Evolutionary conservation across 1,140 invertebrate species (phyloP), one percentile per base, ranked within the genome.

Genomic region (Maconellicoccus hirsutus): DNA sequence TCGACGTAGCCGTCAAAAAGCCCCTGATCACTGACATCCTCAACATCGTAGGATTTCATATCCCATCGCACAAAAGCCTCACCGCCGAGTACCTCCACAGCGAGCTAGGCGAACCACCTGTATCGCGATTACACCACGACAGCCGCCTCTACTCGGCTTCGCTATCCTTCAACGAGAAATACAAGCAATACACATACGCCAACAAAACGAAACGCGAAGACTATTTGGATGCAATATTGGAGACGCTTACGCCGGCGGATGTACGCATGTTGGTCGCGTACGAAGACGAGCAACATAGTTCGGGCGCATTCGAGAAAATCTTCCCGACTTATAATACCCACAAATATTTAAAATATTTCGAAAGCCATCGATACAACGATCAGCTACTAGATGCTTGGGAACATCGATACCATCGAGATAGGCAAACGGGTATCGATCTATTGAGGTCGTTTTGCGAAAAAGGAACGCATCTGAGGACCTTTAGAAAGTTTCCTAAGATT

Each of bases 341-440:
- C 77, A 82, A 85, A 71, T 98, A 96, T 80, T 84, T 94, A 39
- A 83, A 86, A 73, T 97, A 85, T 79, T 90, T 97, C 78, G 88
- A 94, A 74, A 84, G 84, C 1, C 86, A 89, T 1, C 81, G 92
- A 21, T 99, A 99, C 80, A 96, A 97, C 78, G 98, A 98, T 81
- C 83, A 93, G 52, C 81, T 99, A 26, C 85, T 98, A 74, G 91
- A 96, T 79, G 93, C 93, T 7, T 98, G 95, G 94, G 92, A 96
- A 79, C 79, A 82, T 6, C 84, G 86, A 71, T 93, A 92, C 77
- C 59, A 66, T 22, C 8, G 25, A 10, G 19, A 25, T 14, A 16
- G 59, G 7, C 16, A 61, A 61, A 19, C 7, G 7, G 59, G 59
- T 7, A 19, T 16, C 4, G 59, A 61, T 6, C 7, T 61, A 16